Base-by-base conservation (phyloP, 2,113 vertebrate genomes). In the Notechis scutatus region DNA sequence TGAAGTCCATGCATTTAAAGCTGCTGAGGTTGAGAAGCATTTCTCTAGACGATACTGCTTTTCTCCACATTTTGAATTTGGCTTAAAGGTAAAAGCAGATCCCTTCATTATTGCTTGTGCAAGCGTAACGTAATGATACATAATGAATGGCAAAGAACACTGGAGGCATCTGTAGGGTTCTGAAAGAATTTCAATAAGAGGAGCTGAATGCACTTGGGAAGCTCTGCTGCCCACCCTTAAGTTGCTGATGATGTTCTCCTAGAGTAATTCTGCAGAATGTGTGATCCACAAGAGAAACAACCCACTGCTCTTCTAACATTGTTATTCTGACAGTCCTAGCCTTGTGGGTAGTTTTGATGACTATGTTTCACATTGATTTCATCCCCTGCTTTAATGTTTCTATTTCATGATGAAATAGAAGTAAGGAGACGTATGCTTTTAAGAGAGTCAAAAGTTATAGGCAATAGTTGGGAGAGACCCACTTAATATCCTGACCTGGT, bases 51-150 rank as follows among this genome's bases (percentile, higher is more conserved):
- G 29, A 34, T 34, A 34, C 64, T 45, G 50, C 34, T 42, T 57
- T 85, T 55, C 26, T 34, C 29, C 42, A 91, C 93, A 91, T 59
- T 90, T 59, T 90, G 96, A 94, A 93, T 90, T 18, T 54, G 94
- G 2, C 57, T 92, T 89, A 8, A 21, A 88, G 88, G 89, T 92
- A 91, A 81, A 94, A 91, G 87, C 87, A 90, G 85, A 85, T 57
- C 88, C 87, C 85, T 57, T 57, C 69, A 39, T 47, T 90, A 91
- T 59, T 50, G 24, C 47, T 86, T 42, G 90, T 87, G 47, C 56
- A 94, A 57, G 55, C 1, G 21, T 45, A 64, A 59, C 86, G 88
- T 88, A 91, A 89, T 11, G 0, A 88, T 55, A 57, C 94, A 81
- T 14, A 64, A 64, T 61, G 87, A 91, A 92, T 74, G 90, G 87